Percentiles rank a stretch among this genome's conserved stretches.
Conservation (phyloP, 2,113 vertebrate species). For the Ailuropoda melanoleuca region DNA sequence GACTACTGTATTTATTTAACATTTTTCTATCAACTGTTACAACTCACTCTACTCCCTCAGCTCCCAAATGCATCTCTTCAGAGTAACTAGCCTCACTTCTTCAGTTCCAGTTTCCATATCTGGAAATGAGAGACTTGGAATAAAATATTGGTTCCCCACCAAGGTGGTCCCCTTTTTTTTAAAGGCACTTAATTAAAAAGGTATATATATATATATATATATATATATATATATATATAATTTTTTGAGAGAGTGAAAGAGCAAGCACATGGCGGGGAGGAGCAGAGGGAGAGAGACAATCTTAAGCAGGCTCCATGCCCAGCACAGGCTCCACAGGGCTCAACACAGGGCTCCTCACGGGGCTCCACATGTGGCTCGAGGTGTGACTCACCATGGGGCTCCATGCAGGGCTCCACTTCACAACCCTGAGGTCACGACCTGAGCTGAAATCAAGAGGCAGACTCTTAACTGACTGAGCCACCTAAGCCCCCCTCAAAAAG, state of each 20-base stretch:
- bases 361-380: no score
- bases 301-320: neutral
- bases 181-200: neutral
- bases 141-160: neutral
- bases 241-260: neutral
- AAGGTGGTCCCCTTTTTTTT: neutral
- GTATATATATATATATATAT: neutral
- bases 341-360: neutral
- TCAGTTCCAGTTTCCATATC: neutral
- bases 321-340: neutral
- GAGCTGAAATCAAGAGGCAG: neutral
- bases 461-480: neutral
- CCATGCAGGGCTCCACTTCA: neutral
- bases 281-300: neutral
- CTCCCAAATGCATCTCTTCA: neutral
- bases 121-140: neutral
- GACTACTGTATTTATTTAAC: neutral
- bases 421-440: neutral
- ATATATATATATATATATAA: neutral
- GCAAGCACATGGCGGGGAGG: neutral
- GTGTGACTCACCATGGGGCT: neutral
- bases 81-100: neutral
- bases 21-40: neutral
- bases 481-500: neutral
- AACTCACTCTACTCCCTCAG: neutral